Evolutionary conservation across 64 coral and sea anemone genomes (phyloP), one percentile per base, ranked within the genome.

Genomic region (Stylophora pistillata): DNA sequence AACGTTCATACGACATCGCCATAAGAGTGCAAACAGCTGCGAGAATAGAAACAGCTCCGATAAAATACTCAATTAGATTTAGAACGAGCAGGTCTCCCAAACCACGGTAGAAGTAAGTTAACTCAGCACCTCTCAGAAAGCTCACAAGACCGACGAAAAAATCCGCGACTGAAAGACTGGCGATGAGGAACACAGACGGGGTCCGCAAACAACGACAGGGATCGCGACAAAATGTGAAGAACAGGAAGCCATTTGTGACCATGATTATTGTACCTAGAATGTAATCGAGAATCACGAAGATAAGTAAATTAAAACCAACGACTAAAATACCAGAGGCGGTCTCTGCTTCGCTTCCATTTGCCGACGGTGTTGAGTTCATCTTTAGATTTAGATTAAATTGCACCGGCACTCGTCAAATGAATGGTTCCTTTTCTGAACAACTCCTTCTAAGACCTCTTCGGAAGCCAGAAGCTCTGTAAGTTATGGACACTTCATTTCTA

Each of bases 1-100:
- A 83, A 5, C 61, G 80, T 15, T 83, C 80, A 31, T 83, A 83
- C 4, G 80, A 69, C 80, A 83, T 83, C 18, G 80, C 80, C 80
- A 83, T 83, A 0, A 83, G 33, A 9, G 80, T 83, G 11, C 60
- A 83, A n/a, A 83, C 80, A 0, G 80, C 80, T 4, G 61, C 80
- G 10, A 83, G 80, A 47, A 83, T 83, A 2, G 80, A 66, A 32
- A 83, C 80, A 11, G 80, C 80, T 26, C 80, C 80, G 32, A 83
- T 14, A 13, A 83, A 68, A 64, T 83, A 83, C 15, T 53, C 9
- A 7, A n/a, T 53, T 1, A 68, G 47, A 21, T 83, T 83, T 14
- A 83, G 30, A 62, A 69, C 37, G 10, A n/a, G 20, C 9, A 66
- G 20, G 2, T 69, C 61, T 0, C 32, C 60, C 13, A 83, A 15